A percentile compares a stretch with the other conserved stretches of the same genome.
These are phyloP conservation scores for Gadus chalcogrammus DNA, from an alignment of 2,113 vertebrate species.

Conservation along the genomic window DNA sequence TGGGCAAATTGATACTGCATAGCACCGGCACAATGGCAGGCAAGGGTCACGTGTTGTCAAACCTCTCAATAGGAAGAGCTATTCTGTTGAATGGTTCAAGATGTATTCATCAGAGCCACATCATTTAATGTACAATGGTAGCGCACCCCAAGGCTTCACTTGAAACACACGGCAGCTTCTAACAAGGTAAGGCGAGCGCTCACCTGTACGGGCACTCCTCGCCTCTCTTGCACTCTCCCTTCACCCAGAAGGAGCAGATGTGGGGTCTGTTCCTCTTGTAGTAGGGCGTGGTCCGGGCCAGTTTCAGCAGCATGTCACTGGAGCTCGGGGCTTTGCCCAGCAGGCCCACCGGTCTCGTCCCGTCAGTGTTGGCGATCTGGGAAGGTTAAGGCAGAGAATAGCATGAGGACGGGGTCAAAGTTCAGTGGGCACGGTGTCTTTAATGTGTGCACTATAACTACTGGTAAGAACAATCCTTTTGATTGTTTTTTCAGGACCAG, in stretches of 20 bases:
- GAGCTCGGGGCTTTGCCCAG: slow-evolving; percentile 91
- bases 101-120: no score
- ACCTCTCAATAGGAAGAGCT: background rate
- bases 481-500: background rate
- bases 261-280: slow-evolving; percentile 98
- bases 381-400: slow-evolving; percentile 13
- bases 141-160: slow-evolving; percentile 12
- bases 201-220: slow-evolving; percentile 98
- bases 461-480: background rate
- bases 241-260: slow-evolving; percentile 99
- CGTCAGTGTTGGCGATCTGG: slow-evolving; percentile 93
- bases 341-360: slow-evolving; percentile 86
- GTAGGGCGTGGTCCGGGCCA: slow-evolving; percentile 95
- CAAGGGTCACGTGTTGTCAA: no score
- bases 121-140: slow-evolving; percentile 3
- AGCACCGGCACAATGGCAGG: background rate
- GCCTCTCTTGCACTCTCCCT: slow-evolving; percentile 97
- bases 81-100: no score
- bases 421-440: background rate
- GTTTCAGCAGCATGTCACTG: slow-evolving; percentile 96
- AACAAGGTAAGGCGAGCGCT: background rate
- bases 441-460: no score
- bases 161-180: background rate
- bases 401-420: background rate
- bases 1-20: background rate